A percentile compares a stretch with the other conserved stretches of the same genome.
These are phyloP conservation scores for Apomyelois bistriatella DNA, from an alignment of 2,888 invertebrate species.

Conservation along the genomic window DNA sequence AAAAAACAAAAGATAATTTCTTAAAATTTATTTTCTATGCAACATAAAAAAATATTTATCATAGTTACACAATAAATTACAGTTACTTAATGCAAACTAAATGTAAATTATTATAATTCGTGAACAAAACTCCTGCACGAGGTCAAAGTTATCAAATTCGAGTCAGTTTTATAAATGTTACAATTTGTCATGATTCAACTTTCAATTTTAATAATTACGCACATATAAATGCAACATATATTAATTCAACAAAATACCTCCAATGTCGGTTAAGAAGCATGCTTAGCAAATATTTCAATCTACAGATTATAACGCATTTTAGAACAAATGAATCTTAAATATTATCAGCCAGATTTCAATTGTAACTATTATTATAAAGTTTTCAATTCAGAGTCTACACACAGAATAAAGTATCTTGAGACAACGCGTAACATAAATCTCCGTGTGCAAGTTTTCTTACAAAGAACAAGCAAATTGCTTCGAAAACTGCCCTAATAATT, in stretches of 20 bases:
- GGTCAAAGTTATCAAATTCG: constrained; percentile 36
- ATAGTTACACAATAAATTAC: constrained; percentile 78
- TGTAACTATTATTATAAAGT: background rate
- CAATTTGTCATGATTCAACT: constrained; percentile 55
- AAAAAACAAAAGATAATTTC: constrained; percentile 47
- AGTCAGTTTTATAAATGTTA: constrained; percentile 33
- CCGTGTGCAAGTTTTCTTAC: background rate
- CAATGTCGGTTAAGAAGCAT: constrained; percentile 48
- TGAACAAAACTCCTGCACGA: constrained; percentile 52
- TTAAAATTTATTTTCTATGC: constrained; percentile 81
- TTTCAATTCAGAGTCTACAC: background rate
- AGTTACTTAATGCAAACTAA: constrained; percentile 76
- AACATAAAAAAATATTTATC: constrained; percentile 81
- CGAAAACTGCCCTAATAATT: background rate
- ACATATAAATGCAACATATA: constrained; percentile 51
- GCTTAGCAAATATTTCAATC: constrained; percentile 43
- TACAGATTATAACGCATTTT: constrained; percentile 15
- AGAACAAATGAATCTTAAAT: background rate
- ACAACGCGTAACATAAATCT: background rate
- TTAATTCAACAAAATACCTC: constrained; percentile 47
- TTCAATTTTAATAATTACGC: constrained; percentile 27
- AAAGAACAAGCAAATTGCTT: constrained; percentile 1
- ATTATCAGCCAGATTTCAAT: background rate
- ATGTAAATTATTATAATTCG: constrained; percentile 66
- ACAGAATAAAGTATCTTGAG: background rate